Conservation (phyloP, 53 echinoderm and acorn worm species). For the Stichopus horrens region DNA sequence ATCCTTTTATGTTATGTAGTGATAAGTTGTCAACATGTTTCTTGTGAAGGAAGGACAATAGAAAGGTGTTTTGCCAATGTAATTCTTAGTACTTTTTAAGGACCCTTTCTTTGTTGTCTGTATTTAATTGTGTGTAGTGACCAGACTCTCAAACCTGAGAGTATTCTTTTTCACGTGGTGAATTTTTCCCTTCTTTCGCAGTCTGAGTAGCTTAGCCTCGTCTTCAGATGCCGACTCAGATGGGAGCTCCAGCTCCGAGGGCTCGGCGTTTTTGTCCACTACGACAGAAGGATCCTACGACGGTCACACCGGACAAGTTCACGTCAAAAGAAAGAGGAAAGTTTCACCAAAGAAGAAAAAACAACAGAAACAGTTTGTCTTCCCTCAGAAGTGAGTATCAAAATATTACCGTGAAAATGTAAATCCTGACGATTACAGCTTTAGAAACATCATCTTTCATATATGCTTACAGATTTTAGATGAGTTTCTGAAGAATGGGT, state of each 20-base stretch:
- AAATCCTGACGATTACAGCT: no score
- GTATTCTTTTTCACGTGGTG: not conserved
- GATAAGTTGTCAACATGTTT: no score
- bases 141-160: not conserved
- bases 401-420: not conserved
- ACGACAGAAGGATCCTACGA: conserved; percentile 49
- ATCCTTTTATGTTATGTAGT: no score
- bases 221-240: conserved; percentile 31
- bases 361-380: conserved; percentile 23
- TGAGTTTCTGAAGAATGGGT: no score
- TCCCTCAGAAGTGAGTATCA: conserved; percentile 32
- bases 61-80: no score
- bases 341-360: conserved; percentile 12
- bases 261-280: not conserved
- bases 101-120: no score
- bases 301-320: conserved; percentile 24
- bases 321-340: conserved; percentile 44
- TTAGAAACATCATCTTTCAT: no score
- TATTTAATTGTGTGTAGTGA: no score
- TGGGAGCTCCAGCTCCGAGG: conserved; percentile 34
- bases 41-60: no score
- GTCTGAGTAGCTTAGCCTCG: conserved; percentile 38
- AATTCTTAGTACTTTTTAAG: no score
- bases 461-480: no score
- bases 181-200: not conserved